Conservation (phyloP, 2,797 vertebrate species). For the Tokudaia tokunoshimensis region DNA sequence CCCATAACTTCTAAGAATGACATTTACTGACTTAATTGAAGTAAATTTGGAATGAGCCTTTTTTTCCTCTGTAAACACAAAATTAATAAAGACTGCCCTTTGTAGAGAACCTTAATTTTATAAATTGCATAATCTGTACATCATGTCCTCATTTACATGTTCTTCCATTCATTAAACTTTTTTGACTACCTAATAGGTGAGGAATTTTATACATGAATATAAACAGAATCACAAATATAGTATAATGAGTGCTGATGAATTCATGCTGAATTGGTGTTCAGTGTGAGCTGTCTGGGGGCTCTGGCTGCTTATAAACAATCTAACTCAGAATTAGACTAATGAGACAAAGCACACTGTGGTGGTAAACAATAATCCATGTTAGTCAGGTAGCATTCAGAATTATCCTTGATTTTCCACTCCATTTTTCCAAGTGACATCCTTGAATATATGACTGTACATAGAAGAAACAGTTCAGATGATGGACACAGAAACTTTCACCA, state of each 20-base stretch:
- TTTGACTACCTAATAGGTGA: neutral
- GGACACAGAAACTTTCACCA: neutral
- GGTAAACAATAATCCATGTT: neutral
- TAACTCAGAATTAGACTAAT: neutral
- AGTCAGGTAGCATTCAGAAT: neutral
- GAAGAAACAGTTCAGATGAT: neutral
- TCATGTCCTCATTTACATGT: neutral
- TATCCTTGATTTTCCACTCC: constrained; percentile 19
- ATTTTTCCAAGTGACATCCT: neutral
- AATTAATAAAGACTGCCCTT: constrained; percentile 63
- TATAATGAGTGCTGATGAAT: neutral
- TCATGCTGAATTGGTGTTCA: neutral
- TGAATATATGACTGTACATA: neutral
- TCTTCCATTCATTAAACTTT: constrained; percentile 20
- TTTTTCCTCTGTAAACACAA: constrained; percentile 61
- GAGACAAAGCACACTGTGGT: neutral
- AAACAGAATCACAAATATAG: neutral
- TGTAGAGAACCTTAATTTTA: constrained; percentile 13
- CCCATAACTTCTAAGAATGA: constrained; percentile 67
- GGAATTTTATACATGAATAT: neutral
- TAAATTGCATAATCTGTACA: neutral
- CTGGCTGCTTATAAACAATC: neutral
- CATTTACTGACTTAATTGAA: constrained; percentile 72
- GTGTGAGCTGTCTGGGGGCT: neutral
- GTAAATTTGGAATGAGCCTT: neutral